Conservation (phyloP, 2,797 vertebrate genomes). For the Podarcis siculus region DNA sequence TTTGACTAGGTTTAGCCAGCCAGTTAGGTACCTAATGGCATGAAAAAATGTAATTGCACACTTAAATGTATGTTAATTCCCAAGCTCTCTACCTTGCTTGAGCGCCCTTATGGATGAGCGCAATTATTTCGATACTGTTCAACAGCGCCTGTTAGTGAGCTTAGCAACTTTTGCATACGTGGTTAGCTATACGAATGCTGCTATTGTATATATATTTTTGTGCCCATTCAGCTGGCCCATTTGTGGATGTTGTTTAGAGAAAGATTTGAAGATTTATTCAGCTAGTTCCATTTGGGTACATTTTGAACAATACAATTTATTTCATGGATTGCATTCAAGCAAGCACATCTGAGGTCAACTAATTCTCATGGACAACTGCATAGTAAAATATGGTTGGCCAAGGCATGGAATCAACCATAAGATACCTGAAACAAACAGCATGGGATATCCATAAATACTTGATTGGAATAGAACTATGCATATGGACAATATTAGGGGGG, state of each 20-base stretch:
- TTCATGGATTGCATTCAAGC: neutral
- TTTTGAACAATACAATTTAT: neutral
- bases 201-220: constrained; percentile 34
- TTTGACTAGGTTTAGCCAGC: constrained; percentile 8
- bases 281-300: neutral
- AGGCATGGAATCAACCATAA: neutral
- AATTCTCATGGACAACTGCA: neutral
- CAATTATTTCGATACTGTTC: constrained; percentile 29
- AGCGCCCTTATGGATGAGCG: constrained; percentile 39
- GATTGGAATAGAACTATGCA: neutral
- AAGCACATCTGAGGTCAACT: neutral
- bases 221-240: constrained; percentile 20
- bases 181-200: constrained; percentile 27
- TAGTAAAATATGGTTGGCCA: neutral
- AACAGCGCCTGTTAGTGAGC: constrained; percentile 29
- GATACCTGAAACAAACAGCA: neutral
- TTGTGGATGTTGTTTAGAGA: constrained; percentile 20
- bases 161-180: constrained; percentile 33
- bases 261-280: neutral
- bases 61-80: constrained; percentile 60
- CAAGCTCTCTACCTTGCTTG: constrained; percentile 42
- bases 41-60: constrained; percentile 52
- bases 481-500: neutral
- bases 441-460: neutral
- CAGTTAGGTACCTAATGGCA: constrained; percentile 64